Conservation (phyloP, 2,888 invertebrate species). For the Selenia dentaria region DNA sequence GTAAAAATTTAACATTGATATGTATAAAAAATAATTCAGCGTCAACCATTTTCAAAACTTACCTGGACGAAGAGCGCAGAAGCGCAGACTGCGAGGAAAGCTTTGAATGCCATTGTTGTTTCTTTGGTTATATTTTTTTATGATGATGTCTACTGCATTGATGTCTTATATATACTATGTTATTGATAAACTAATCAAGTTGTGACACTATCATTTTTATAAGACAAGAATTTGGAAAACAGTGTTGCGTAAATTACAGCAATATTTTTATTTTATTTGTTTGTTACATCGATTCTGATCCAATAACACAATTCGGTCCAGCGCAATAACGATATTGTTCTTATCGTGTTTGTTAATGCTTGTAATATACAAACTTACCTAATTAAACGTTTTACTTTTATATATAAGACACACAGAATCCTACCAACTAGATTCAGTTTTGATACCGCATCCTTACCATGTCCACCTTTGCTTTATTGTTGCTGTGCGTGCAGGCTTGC, state of each 20-base stretch:
- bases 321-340: too few species aligned
- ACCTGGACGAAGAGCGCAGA: conserved; percentile 23
- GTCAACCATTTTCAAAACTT: too few species aligned
- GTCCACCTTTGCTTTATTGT: conserved; percentile 38
- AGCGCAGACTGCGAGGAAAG: conserved; percentile 21
- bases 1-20: too few species aligned
- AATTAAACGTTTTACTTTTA: too few species aligned
- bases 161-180: neutral
- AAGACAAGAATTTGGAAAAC: too few species aligned
- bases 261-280: too few species aligned
- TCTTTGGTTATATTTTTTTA: neutral
- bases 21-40: too few species aligned
- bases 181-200: conserved; percentile 1
- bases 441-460: conserved; percentile 32
- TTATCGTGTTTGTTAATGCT: conserved; percentile 2
- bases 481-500: conserved; percentile 44
- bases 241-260: too few species aligned
- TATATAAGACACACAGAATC: neutral
- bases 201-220: neutral
- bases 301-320: too few species aligned
- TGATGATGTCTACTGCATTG: conserved; percentile 1
- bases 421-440: conserved; percentile 4
- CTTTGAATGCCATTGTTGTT: conserved; percentile 8
- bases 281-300: too few species aligned
- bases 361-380: too few species aligned